These are phyloP conservation scores for Hippolais icterina DNA, from an alignment of 2,113 vertebrate genomes.

Conservation along the genomic window DNA sequence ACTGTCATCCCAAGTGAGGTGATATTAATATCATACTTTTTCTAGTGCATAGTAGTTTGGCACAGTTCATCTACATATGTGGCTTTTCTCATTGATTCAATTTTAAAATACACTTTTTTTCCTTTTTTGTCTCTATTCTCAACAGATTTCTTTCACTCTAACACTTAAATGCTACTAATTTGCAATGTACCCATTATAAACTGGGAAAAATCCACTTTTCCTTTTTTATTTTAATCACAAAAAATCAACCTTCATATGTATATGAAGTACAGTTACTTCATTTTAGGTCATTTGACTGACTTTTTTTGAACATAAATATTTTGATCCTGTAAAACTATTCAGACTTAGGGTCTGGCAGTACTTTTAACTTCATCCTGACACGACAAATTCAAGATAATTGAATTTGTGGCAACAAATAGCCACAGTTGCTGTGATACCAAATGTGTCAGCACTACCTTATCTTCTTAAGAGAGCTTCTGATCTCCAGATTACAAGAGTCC, in stretches of 20 bases:
- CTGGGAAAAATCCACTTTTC: accelerated
- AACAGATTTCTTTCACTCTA: not conserved
- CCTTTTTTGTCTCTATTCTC: not conserved
- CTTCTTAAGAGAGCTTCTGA: not conserved
- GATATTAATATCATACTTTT: not conserved
- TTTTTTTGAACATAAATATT: not conserved
- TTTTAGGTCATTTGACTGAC: not conserved
- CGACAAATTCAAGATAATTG: not conserved
- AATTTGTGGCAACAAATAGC: not conserved
- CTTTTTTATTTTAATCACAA: not conserved
- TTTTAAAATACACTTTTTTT: not conserved
- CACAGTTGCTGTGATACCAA: not conserved
- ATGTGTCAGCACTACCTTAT: not conserved
- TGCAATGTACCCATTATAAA: not conserved
- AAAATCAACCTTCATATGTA: not conserved
- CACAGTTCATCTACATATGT: not conserved
- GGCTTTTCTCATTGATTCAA: not conserved
- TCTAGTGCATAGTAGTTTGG: not conserved
- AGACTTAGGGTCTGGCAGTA: not conserved
- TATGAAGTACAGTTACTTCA: not conserved
- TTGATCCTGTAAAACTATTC: not conserved
- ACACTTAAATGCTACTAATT: not conserved
- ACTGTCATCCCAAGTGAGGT: not conserved
- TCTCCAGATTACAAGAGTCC: not conserved
- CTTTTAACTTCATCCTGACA: not conserved